Evolutionary conservation across 2,888 invertebrate species (phyloP).

Genomic region (Sphaerolaimus hirsutus): DNA sequence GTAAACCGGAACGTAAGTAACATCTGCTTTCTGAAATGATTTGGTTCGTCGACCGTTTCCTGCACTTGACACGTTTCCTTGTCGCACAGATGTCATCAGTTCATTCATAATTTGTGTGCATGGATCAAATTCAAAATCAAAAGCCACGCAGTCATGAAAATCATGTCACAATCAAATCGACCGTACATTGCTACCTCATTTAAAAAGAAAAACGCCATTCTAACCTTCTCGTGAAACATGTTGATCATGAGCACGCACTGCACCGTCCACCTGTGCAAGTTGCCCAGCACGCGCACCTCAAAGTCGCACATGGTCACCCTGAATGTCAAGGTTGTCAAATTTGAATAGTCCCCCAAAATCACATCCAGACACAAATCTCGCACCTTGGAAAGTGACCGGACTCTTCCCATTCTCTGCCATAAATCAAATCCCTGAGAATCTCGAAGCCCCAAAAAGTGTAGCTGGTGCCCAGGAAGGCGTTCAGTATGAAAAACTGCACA

Average conservation of each 20-base stretch:
- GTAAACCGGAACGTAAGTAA: too few relatives aligned
- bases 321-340: background rate
- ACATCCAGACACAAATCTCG: background rate
- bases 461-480: conserved; percentile 23
- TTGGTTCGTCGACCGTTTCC: too few relatives aligned
- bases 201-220: too few relatives aligned
- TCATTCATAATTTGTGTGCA: too few relatives aligned
- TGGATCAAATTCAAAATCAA: too few relatives aligned
- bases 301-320: conserved; percentile 27
- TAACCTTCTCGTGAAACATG: conserved; percentile 22
- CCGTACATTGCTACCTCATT: too few relatives aligned
- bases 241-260: conserved; percentile 24
- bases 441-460: conserved; percentile 25
- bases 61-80: too few relatives aligned
- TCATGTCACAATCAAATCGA: too few relatives aligned
- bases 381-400: conserved; percentile 22
- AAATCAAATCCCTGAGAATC: conserved; percentile 20
- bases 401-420: conserved; percentile 21
- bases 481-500: conserved; percentile 24
- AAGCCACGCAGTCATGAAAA: too few relatives aligned
- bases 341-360: background rate
- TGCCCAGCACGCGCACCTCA: conserved; percentile 28
- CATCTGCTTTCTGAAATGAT: too few relatives aligned
- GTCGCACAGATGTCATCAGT: too few relatives aligned
- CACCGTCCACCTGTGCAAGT: conserved; percentile 28